phyloP scores from a whole-genome alignment of 1,140 invertebrate genomes.

The Dendroctonus valens region DNA sequence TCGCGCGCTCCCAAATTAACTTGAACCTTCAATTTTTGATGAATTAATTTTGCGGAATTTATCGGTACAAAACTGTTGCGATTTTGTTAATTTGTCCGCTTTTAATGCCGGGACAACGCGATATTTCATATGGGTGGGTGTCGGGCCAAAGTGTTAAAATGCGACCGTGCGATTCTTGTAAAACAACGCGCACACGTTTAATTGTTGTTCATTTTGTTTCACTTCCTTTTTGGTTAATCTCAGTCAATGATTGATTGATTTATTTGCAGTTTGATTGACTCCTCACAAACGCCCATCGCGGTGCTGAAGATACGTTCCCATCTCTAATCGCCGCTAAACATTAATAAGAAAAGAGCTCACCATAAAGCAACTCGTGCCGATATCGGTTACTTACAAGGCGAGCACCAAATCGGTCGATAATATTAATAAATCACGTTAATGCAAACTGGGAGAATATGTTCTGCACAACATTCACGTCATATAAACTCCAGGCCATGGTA shows the following conservation, averaged over 20 bases:
- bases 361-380: too few species aligned
- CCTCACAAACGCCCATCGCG: too few species aligned
- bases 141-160: too few species aligned
- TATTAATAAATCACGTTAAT: constrained; percentile 35
- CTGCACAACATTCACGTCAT: constrained; percentile 15
- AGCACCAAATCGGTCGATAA: constrained; percentile 32
- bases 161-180: too few species aligned
- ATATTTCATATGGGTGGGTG: not conserved
- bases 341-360: too few species aligned
- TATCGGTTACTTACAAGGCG: constrained; percentile 5
- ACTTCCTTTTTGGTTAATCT: too few species aligned
- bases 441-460: constrained; percentile 30
- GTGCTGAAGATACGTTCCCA: too few species aligned
- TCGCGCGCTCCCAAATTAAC: constrained; percentile 13
- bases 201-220: too few species aligned
- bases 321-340: too few species aligned
- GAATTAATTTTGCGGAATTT: constrained; percentile 31
- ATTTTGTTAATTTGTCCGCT: constrained; percentile 25
- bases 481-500: constrained; percentile 8
- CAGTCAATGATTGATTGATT: too few species aligned
- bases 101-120: constrained; percentile 11
- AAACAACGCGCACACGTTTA: too few species aligned
- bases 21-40: constrained; percentile 30
- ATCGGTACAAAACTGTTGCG: constrained; percentile 25
- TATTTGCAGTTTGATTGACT: too few species aligned